Percentiles rank a stretch among this genome's conserved stretches.
Evolutionary conservation across 1,140 invertebrate genomes (phyloP).

Genomic region (Caenorhabditis remanei): DNA sequence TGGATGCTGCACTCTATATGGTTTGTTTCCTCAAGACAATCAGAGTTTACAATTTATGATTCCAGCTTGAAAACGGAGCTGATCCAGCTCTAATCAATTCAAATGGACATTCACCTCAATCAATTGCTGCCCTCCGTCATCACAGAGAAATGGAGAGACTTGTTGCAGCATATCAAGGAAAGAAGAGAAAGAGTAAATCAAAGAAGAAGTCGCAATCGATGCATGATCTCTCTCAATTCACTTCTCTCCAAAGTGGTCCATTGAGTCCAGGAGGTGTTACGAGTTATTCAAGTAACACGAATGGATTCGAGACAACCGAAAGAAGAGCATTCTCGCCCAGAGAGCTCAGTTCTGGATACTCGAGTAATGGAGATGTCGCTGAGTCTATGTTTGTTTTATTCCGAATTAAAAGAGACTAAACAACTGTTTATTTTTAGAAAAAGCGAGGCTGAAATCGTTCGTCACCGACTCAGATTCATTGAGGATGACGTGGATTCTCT

Average conservation of each 20-base stretch:
- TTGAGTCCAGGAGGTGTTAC: constrained; percentile 45
- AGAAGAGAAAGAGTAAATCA: constrained; percentile 52
- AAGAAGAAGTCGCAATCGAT: constrained; percentile 32
- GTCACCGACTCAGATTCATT: constrained; percentile 48
- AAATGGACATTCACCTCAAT: constrained; percentile 57
- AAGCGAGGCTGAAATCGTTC: constrained; percentile 47
- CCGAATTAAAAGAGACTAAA: not conserved
- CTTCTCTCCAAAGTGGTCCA: constrained; percentile 29
- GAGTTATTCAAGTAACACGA: constrained; percentile 45
- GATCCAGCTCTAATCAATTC: constrained; percentile 54
- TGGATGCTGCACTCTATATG: constrained; percentile 62
- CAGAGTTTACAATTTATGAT: not conserved
- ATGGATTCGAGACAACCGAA: constrained; percentile 4
- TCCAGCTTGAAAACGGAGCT: constrained; percentile 64
- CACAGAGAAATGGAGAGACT: constrained; percentile 49
- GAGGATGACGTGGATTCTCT: constrained; percentile 53
- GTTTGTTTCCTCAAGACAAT: not conserved
- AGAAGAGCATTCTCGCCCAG: constrained; percentile 49
- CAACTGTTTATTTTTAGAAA: not conserved
- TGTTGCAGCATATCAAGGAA: constrained; percentile 33
- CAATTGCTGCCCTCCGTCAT: constrained; percentile 59
- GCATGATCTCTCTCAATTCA: constrained; percentile 42
- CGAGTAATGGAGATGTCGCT: constrained; percentile 44
- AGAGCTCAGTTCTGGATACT: constrained; percentile 48
- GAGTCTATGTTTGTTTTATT: constrained; percentile 5